Evolutionary conservation across 1,140 invertebrate genomes (phyloP), one percentile per base, ranked within the genome.

Genomic region (Dolichoris vasculosae): DNA sequence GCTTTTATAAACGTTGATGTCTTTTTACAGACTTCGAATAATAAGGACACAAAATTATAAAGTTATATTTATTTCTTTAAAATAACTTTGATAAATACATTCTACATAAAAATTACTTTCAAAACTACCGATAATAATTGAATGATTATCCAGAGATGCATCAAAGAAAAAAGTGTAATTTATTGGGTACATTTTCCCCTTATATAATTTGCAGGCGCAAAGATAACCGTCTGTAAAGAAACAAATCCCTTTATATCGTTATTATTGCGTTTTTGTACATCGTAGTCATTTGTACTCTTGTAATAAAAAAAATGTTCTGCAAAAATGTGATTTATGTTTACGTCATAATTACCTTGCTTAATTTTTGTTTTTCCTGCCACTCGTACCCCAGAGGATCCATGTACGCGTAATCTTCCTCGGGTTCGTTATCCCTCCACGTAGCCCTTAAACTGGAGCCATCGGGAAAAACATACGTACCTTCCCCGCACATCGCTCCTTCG

Each of bases 391-490:
- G 46, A 26, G 88, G 75, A 48, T 90, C 87, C 17, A n/a, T 83
- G 13, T 86, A 90, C 23, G 78, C 63, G 40, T 87, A 75, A 69
- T 90, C 64, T 32, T n/a, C 38, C 30, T 79, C 11, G 0, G 89
- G 89, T 32, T 78, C 63, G 55, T 90, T 90, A 79, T 83, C 7
- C 4, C 67, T 32, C 89, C 90, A 90, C 6, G 43, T 30, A 7
- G 87, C 87, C 32, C 67, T 78, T 4, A 90, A 46, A 9, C 71
- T 83, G 0, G 89, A 88, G 35, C 75, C 76, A 64, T 90, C 89
- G 0, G 89, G 87, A 84, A 90, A 90, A 38, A 75, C 46, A 13
- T 89, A 90, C 0, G 40, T 88, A 75, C 89, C 89, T 48, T 17
- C 30, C 32, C 88, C 89, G 51, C 13, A 71, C 86, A 90, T 89